These are phyloP conservation scores for Hiodon alosoides DNA, from an alignment of 2,113 vertebrate genomes.

Conservation along the genomic window DNA sequence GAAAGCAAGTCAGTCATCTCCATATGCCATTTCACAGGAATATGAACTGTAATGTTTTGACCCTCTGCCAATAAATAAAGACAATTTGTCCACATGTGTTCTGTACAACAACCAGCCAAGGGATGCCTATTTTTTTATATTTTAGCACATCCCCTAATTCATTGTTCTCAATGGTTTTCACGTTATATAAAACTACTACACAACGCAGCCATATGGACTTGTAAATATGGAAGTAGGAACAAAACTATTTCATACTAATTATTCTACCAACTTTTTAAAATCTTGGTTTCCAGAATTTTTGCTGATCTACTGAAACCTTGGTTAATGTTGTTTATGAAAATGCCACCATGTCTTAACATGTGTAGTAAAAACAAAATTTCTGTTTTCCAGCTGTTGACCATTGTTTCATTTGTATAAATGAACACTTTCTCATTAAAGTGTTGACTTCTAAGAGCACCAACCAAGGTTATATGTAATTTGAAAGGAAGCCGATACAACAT, in stretches of 20 bases:
- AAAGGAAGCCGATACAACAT: background rate
- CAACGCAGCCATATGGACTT: constrained; percentile 9
- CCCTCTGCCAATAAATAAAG: background rate
- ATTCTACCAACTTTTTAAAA: constrained; percentile 13
- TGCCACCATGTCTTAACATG: background rate
- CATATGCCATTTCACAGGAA: too few species aligned
- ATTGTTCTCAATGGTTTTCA: background rate
- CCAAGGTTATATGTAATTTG: background rate
- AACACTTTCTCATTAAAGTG: constrained; percentile 14
- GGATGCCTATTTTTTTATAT: background rate
- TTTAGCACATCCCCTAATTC: background rate
- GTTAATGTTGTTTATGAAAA: background rate
- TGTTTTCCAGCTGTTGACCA: constrained; percentile 19
- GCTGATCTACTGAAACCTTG: constrained; percentile 10
- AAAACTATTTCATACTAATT: background rate
- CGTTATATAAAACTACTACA: background rate
- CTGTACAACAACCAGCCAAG: constrained; percentile 5
- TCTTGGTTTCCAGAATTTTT: constrained; percentile 7
- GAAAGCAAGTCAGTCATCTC: background rate
- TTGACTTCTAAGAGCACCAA: constrained; percentile 9
- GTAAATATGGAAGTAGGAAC: background rate
- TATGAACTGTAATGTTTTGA: too few species aligned
- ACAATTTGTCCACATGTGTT: background rate
- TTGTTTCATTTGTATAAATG: constrained; percentile 18
- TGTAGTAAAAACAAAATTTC: background rate